Percentiles rank a stretch among this genome's conserved stretches.
Conservation (phyloP, 2,113 vertebrate species). For the Strix uralensis region DNA sequence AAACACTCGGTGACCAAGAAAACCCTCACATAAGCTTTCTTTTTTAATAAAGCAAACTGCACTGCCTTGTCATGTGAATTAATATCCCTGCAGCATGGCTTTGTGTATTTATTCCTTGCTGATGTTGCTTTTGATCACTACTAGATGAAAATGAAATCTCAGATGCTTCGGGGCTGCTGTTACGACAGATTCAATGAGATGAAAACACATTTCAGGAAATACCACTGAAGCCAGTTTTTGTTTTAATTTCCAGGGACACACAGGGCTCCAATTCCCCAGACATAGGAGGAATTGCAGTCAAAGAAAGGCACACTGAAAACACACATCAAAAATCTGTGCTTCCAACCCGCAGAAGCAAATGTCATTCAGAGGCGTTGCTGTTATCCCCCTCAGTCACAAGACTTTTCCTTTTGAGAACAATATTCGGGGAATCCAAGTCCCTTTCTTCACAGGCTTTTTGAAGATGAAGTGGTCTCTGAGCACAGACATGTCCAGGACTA, state of each 20-base stretch:
- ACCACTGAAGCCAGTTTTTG: constrained; percentile 20
- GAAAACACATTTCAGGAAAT: constrained; percentile 34
- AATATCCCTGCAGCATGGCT: background rate
- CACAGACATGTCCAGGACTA: background rate
- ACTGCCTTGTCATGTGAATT: constrained; percentile 49
- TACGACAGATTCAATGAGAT: constrained; percentile 34
- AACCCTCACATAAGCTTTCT: background rate
- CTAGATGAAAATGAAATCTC: constrained; percentile 54
- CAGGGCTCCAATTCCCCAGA: background rate
- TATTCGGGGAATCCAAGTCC: background rate
- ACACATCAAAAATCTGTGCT: background rate
- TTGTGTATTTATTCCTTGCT: constrained; percentile 43
- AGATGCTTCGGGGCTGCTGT: constrained; percentile 1
- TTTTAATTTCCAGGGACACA: constrained; percentile 38
- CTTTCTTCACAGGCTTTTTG: background rate
- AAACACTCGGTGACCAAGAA: constrained; percentile 2
- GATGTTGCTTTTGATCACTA: constrained; percentile 56
- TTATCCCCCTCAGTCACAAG: background rate
- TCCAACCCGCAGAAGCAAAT: background rate
- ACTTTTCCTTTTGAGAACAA: background rate
- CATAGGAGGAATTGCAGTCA: background rate
- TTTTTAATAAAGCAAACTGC: constrained; percentile 34
- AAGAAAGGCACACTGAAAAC: background rate
- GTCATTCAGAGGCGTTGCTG: background rate
- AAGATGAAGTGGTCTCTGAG: background rate